Evolutionary conservation across 53 echinoderm and acorn worm species (phyloP), one percentile per base, ranked within the genome.

Genomic region (Zoroaster sp.): DNA sequence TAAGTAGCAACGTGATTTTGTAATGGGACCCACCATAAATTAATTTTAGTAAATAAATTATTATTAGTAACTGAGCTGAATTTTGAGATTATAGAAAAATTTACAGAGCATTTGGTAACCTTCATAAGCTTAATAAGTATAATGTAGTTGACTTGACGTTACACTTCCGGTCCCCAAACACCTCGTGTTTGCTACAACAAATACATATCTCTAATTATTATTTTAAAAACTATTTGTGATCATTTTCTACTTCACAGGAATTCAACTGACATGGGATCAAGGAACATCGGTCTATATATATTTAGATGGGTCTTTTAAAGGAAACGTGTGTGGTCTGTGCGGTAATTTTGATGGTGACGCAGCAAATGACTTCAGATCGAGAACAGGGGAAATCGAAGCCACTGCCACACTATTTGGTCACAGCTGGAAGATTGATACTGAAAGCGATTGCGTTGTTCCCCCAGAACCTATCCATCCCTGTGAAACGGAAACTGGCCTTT

Each of bases 291-390:
- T 96, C 18, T 87, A 40, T 38, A 39, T 96, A 10, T 80, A 83
- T 32, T 73, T 96, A 12, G 88, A 87, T 17, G 78, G 90, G 3
- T 13, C 40, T 4, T 88, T 66, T 65, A 77, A 44, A 10, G 69
- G 69, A 3, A 88, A 67, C 3, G 74, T 90, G 13, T 96, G 97
- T 40, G 97, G 97, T 47, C 70, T 96, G 49, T 96, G 97, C 35
- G 97, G 95, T n/a, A 88, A 90, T 65, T 96, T 93, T 66, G 80
- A 96, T 73, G 90, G 87, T 25, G 74, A 92, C 63, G 71, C 75
- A 8, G 81, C 38, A 7, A 86, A 96, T 25, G 97, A 96, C 41
- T 93, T 93, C 45, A 73, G 30, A 10, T 90, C 91, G 28, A 77
- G 82, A 3, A 51, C 74, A 12, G 89, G 93, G 4, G 87, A 95